Percentiles rank a stretch among this genome's conserved stretches.
Evolutionary conservation across 2,113 vertebrate genomes (phyloP).

Genomic region (Vireo altiloquus): DNA sequence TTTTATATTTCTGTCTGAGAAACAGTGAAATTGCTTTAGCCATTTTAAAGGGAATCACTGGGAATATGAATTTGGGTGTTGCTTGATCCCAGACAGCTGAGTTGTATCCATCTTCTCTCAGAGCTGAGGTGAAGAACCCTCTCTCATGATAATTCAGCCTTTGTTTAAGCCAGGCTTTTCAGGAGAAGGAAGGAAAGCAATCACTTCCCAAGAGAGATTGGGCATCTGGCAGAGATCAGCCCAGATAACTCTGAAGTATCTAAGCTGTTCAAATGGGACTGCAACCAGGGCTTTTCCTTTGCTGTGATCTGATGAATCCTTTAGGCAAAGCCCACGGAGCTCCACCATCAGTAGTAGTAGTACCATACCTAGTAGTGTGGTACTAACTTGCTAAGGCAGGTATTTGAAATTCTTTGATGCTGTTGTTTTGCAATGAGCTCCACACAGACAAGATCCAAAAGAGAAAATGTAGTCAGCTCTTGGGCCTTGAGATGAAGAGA

Average conservation of each 20-base stretch:
- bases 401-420: background rate
- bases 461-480: background rate
- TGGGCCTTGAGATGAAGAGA: too few species aligned
- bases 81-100: fast-evolving
- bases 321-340: background rate
- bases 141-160: background rate
- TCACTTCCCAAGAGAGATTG: background rate
- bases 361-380: too few species aligned
- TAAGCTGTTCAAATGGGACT: background rate
- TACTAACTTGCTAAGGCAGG: fast-evolving
- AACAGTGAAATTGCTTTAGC: background rate
- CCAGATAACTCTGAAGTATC: background rate
- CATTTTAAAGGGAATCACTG: background rate
- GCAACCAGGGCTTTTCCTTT: background rate
- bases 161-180: background rate
- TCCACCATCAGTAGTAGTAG: background rate
- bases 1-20: background rate
- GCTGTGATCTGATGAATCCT: background rate
- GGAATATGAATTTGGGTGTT: background rate
- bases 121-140: fast-evolving
- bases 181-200: background rate
- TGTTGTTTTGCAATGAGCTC: background rate
- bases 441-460: background rate
- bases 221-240: background rate
- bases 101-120: background rate